phyloP scores from a whole-genome alignment of 2,113 vertebrate species.

The Cranoglanis bouderius region DNA sequence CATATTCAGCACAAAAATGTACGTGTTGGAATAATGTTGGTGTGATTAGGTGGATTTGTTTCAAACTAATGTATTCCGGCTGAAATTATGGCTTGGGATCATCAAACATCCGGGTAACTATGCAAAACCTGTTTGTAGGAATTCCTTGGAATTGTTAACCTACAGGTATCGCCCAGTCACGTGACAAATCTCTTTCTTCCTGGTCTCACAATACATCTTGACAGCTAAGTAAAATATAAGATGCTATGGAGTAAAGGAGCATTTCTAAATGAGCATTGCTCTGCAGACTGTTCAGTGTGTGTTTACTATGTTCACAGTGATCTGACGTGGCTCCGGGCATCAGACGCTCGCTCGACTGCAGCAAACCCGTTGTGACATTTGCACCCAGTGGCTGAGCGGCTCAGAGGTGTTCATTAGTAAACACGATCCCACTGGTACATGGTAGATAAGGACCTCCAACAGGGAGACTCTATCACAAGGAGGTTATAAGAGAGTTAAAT shows the following conservation, averaged over 20 bases:
- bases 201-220: background rate
- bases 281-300: conserved; percentile 2
- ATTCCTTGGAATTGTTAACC: background rate
- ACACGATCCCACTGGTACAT: conserved; percentile 4
- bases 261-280: background rate
- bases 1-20: too few relatives aligned
- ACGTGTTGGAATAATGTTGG: background rate
- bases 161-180: background rate
- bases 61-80: background rate
- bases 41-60: too few relatives aligned
- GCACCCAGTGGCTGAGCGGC: background rate
- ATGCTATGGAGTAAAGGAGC: background rate
- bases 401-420: conserved; percentile 27
- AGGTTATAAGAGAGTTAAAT: background rate
- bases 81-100: background rate
- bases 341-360: conserved; percentile 31
- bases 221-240: background rate
- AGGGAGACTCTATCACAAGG: background rate
- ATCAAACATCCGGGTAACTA: background rate
- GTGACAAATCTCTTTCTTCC: background rate
- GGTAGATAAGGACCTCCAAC: conserved; percentile 25
- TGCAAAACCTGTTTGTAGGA: background rate
- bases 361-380: conserved; percentile 33
- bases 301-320: conserved; percentile 16
- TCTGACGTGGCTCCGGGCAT: conserved; percentile 37